phyloP scores from a whole-genome alignment of 64 coral and sea anemone species.

The Montipora sp. region DNA sequence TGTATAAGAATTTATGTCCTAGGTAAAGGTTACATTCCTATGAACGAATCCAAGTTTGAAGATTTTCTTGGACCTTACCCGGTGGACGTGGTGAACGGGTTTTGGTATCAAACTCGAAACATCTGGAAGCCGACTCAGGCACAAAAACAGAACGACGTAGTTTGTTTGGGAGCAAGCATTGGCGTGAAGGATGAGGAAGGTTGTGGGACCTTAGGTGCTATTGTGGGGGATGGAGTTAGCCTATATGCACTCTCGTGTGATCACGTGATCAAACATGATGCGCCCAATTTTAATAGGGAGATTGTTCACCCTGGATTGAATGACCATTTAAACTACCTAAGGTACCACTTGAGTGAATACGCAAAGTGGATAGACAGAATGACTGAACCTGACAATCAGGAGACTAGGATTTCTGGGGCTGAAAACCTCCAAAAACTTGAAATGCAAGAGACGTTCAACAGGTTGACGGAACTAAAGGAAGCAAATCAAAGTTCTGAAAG shows the following conservation, averaged over 20 bases:
- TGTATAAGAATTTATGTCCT: slow-evolving; percentile 45
- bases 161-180: slow-evolving; percentile 31
- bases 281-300: neutral
- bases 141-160: neutral
- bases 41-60: slow-evolving; percentile 11
- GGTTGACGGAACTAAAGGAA: neutral
- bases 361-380: neutral
- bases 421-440: neutral
- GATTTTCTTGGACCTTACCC: neutral
- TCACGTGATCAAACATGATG: slow-evolving; percentile 28
- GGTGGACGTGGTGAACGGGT: slow-evolving; percentile 42
- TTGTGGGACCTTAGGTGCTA: slow-evolving; percentile 9
- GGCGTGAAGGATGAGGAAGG: neutral
- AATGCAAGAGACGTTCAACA: neutral
- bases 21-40: slow-evolving; percentile 34
- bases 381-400: neutral
- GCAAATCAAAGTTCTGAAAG: neutral
- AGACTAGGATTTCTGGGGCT: neutral
- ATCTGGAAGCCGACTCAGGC: neutral
- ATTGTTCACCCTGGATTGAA: slow-evolving; percentile 14
- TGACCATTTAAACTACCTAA: neutral
- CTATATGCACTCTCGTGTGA: slow-evolving; percentile 21
- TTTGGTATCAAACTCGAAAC: neutral
- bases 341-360: neutral
- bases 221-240: neutral